phyloP scores from a whole-genome alignment of 2,113 vertebrate genomes.

The Chrysemys picta region DNA sequence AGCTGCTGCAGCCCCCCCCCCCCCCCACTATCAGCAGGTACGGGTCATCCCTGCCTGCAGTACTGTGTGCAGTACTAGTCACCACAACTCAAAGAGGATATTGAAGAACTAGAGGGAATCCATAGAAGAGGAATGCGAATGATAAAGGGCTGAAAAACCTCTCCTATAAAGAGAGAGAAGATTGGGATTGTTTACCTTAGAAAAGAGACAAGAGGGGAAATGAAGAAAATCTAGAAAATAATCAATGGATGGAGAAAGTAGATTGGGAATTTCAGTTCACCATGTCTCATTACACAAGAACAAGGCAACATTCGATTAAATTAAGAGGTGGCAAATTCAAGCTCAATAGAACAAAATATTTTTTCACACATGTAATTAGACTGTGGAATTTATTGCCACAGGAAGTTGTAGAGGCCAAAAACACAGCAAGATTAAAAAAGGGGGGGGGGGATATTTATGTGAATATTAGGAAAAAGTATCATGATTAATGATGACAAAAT shows the following conservation, averaged over 20 bases:
- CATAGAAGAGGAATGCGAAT: not conserved
- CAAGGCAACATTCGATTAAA: not conserved
- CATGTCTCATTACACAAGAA: not conserved
- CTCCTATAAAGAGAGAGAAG: not conserved
- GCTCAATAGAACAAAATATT: not conserved
- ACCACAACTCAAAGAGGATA: not conserved
- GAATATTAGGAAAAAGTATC: not conserved
- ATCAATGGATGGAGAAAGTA: not conserved
- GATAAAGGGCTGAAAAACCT: not conserved
- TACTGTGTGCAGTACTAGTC: too few relatives aligned
- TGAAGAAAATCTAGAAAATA: not conserved
- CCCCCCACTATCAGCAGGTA: too few relatives aligned
- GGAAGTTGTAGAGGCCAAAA: not conserved
- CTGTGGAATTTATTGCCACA: not conserved
- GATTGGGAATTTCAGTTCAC: not conserved
- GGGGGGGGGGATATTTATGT: not conserved
- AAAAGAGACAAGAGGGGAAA: not conserved
- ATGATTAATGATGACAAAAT: not conserved
- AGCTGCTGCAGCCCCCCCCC: too few relatives aligned
- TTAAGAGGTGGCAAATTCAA: not conserved
- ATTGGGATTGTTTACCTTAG: accelerated
- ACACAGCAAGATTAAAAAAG: not conserved
- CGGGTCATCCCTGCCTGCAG: too few relatives aligned
- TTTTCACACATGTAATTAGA: not conserved
- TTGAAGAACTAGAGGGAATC: not conserved